Evolutionary conservation across 2,797 vertebrate genomes (phyloP).

Genomic region (Chaenodraco wilsoni): DNA sequence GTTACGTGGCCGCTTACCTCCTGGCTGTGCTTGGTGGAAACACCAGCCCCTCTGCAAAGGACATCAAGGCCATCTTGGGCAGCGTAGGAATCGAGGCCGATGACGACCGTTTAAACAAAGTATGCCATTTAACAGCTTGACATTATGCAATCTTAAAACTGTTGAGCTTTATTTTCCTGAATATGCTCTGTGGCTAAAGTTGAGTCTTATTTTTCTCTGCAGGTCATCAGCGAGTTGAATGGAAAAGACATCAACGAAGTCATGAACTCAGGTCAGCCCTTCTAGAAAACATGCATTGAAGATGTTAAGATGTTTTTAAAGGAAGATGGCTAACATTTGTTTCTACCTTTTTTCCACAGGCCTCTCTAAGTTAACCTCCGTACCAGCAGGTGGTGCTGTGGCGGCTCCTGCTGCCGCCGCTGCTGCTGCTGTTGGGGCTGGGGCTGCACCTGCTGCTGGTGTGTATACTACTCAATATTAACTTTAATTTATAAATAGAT

Average conservation of each 20-base stretch:
- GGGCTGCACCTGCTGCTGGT: conserved; percentile 84
- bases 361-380: conserved; percentile 87
- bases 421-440: conserved; percentile 69
- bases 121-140: neutral
- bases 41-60: conserved; percentile 82
- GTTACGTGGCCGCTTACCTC: conserved; percentile 90
- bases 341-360: conserved; percentile 63
- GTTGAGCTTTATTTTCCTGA: too few species aligned
- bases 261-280: conserved; percentile 83
- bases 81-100: conserved; percentile 85
- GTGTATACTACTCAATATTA: neutral
- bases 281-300: neutral
- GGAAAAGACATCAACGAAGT: conserved; percentile 88
- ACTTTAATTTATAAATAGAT: neutral
- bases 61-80: conserved; percentile 84
- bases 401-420: conserved; percentile 78
- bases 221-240: conserved; percentile 86
- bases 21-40: conserved; percentile 86
- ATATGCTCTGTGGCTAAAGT: neutral
- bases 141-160: neutral
- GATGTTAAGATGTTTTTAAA: neutral
- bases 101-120: conserved; percentile 84
- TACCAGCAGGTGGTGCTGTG: conserved; percentile 87
- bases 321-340: neutral
- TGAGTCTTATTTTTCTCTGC: neutral